Conservation (phyloP, 64 coral and sea anemone species). For the Cladopsammia gracilis region DNA sequence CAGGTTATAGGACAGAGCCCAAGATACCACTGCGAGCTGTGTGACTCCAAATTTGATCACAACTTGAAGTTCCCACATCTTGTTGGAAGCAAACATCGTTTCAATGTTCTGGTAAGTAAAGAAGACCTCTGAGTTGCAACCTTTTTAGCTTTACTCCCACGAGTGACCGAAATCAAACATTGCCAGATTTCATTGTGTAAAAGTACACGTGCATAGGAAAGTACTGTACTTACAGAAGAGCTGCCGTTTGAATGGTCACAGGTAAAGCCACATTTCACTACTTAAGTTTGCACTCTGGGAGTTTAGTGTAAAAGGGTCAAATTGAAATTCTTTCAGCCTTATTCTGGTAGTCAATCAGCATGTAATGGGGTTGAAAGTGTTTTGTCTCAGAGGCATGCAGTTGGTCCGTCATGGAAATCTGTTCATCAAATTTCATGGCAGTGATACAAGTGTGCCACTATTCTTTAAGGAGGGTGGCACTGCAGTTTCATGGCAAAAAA, state of each 20-base stretch:
- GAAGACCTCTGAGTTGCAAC: background rate
- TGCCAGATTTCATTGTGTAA: no score
- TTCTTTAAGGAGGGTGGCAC: no score
- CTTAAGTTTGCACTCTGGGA: no score
- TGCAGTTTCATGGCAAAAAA: no score
- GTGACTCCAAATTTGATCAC: slow-evolving; percentile 99
- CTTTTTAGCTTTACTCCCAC: no score
- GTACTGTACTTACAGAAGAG: no score
- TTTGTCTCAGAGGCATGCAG: background rate
- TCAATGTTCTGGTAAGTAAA: slow-evolving; percentile 98
- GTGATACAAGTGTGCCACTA: no score
- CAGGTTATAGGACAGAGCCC: slow-evolving; percentile 98
- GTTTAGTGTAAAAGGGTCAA: no score
- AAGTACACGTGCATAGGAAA: no score
- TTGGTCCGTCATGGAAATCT: background rate
- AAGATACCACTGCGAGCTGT: slow-evolving; percentile 96
- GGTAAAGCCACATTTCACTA: no score
- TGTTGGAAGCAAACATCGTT: slow-evolving; percentile 99
- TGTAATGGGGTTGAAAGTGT: background rate
- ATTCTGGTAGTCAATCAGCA: background rate
- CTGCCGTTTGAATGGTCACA: no score
- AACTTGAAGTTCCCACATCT: slow-evolving; percentile 99
- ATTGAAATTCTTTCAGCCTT: background rate
- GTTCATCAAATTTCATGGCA: background rate
- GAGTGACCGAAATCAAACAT: no score